Base-by-base conservation (phyloP, 2,113 vertebrate genomes). In the Sturnus vulgaris region DNA sequence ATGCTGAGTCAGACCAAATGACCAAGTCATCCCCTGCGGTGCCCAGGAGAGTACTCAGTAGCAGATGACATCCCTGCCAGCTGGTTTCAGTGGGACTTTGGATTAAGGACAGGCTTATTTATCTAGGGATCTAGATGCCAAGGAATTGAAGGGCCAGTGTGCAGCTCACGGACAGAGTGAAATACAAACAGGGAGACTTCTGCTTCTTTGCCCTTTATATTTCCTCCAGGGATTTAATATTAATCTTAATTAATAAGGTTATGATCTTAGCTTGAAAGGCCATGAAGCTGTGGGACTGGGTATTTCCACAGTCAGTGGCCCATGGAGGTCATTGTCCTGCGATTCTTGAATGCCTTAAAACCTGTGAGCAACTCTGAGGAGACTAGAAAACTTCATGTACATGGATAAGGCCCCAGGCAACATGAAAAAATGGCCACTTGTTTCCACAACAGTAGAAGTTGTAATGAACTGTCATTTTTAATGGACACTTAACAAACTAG, bases 281-380 rank as follows among this genome's bases (percentile, higher is more conserved):
- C 52, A 35, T 37, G 20, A 90, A 90, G 49, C 6, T 78, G 17
- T 61, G 63, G 27, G 10, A 33, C 19, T 50, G 52, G 5, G 5
- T 88, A 40, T 88, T 93, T 81, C 40, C 28, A 75, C 14, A 23
- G 75, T 55, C 39, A 20, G 56, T 52, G 15, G 12, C 37, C 25
- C 0, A 0, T 35, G 65, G 24, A 71, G 6, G 30, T 71, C 47
- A 44, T n/a, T 49, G 66, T 33, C 42, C 39, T 30, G n/a, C 9
- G 4, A 56, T 52, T 18, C 40, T 16, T 66, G 7, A 80, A 39
- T 8, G 10, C 30, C 31, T 80, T 80, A 61, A 80, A 81, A 31
- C 31, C 40, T 73, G 27, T 33, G 13, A 69, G 59, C 25, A 66
- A 1, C 22, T 72, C 37, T 72, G 28, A 93, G 57, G 23, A 81